Evolutionary conservation across 2,888 invertebrate species (phyloP).

Genomic region (Leuctra nigra): DNA sequence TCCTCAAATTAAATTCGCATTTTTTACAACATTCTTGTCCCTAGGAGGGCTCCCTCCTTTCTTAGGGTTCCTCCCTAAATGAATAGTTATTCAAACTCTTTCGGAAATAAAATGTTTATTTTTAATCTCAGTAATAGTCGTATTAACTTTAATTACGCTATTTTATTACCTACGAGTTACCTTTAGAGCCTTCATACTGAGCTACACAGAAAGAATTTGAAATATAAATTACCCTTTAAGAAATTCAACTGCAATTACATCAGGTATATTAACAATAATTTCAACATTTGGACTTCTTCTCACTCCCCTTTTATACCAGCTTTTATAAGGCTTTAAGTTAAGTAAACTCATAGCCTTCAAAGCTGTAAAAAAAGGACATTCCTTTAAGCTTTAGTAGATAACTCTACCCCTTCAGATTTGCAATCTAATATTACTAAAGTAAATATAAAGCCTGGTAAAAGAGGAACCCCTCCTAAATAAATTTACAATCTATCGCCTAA

Average conservation of each 20-base stretch:
- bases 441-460: conserved; percentile 51
- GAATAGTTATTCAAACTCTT: conserved; percentile 49
- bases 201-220: background rate
- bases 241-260: background rate
- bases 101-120: conserved; percentile 42
- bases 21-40: no score
- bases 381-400: conserved; percentile 50
- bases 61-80: conserved; percentile 56
- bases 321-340: no score
- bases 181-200: conserved; percentile 21
- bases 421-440: conserved; percentile 54
- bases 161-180: conserved; percentile 51
- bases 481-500: no score
- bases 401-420: no score
- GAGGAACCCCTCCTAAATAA: no score
- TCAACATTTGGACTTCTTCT: conserved; percentile 14
- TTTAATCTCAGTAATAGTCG: conserved; percentile 43
- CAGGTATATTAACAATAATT: conserved; percentile 23
- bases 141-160: conserved; percentile 50
- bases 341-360: conserved; percentile 55
- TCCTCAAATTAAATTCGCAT: no score
- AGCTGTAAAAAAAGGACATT: conserved; percentile 50
- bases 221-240: background rate
- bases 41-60: conserved; percentile 54
- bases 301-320: no score